Evolutionary conservation across 92 coral and sea anemone species (phyloP).

Genomic region (Scolanthus callimorphus): DNA sequence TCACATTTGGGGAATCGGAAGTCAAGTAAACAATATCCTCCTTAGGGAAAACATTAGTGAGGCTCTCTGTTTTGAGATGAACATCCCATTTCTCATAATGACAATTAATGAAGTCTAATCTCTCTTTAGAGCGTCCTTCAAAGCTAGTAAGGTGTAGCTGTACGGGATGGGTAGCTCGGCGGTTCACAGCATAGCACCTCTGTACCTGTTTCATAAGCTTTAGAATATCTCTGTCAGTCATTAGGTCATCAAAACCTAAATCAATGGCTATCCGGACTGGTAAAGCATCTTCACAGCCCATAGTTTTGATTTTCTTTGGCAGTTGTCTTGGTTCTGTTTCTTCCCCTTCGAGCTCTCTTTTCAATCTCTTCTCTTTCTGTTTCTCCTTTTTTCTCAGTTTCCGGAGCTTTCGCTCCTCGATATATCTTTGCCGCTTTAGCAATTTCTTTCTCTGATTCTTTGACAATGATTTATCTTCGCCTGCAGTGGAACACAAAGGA

Average conservation of each 20-base stretch:
- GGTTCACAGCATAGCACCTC: conserved; percentile 79
- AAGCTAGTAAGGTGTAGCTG: conserved; percentile 91
- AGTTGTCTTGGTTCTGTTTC: conserved; percentile 12
- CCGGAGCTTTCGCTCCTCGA: conserved; percentile 52
- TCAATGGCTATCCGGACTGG: conserved; percentile 78
- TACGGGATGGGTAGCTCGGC: conserved; percentile 74
- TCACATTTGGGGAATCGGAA: conserved; percentile 87
- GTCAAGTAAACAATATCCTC: conserved; percentile 78
- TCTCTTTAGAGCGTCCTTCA: conserved; percentile 58
- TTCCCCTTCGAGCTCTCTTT: conserved; percentile 36
- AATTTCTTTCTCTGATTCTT: conserved; percentile 75
- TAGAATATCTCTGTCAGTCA: conserved; percentile 77
- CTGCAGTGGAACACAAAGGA: too few species aligned
- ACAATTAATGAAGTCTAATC: conserved; percentile 48
- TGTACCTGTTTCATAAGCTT: conserved; percentile 91
- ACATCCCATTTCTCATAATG: conserved; percentile 88
- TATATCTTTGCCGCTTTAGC: conserved; percentile 62
- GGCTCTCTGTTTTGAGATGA: conserved; percentile 57
- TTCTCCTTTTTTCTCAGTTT: conserved; percentile 56
- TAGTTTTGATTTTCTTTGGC: conserved; percentile 57
- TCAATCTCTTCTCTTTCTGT: conserved; percentile 40
- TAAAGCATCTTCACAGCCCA: conserved; percentile 78
- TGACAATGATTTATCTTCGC: conserved; percentile 35
- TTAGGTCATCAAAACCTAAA: conserved; percentile 81
- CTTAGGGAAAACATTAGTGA: conserved; percentile 62